Conservation (phyloP, 2,797 vertebrate species). For the Lagocephalus sceleratus region DNA sequence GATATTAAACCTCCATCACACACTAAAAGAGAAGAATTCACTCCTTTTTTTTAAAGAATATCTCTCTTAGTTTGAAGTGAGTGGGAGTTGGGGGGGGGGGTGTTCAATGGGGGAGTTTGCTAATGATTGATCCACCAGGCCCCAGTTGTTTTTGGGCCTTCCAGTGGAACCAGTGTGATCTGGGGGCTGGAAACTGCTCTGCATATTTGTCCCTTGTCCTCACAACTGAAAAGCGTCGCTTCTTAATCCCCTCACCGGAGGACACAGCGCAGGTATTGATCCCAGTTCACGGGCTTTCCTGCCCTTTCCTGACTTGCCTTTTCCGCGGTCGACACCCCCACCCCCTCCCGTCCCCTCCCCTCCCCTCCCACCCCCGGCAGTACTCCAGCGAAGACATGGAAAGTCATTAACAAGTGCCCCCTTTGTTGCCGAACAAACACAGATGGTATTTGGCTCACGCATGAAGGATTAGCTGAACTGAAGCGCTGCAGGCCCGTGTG, state of each 20-base stretch:
- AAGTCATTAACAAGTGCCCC: conserved; percentile 84
- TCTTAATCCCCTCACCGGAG: not conserved
- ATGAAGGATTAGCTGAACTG: conserved; percentile 80
- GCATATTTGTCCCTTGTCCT: conserved; percentile 5
- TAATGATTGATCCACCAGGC: conserved; percentile 27
- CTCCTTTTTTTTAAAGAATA: no score
- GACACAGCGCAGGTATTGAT: conserved; percentile 36
- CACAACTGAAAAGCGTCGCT: conserved; percentile 9
- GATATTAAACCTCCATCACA: no score
- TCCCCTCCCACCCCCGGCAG: conserved; percentile 26
- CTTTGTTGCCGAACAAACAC: conserved; percentile 84
- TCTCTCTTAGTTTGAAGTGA: not conserved
- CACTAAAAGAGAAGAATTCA: no score
- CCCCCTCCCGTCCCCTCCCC: not conserved
- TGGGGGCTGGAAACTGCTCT: conserved; percentile 7
- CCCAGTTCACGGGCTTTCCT: conserved; percentile 28
- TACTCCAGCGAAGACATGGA: conserved; percentile 77
- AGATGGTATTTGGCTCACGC: conserved; percentile 84
- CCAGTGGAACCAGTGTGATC: conserved; percentile 19
- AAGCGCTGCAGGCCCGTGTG: conserved; percentile 52
- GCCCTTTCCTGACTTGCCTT: conserved; percentile 38
- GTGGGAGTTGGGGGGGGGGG: not conserved
- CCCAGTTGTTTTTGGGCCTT: conserved; percentile 8
- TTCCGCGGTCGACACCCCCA: conserved; percentile 17
- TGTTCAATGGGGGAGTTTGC: not conserved